Percentiles rank a stretch among this genome's conserved stretches.
Conservation (phyloP, 1,140 invertebrate genomes). For the Zaprionus vittiger region DNA sequence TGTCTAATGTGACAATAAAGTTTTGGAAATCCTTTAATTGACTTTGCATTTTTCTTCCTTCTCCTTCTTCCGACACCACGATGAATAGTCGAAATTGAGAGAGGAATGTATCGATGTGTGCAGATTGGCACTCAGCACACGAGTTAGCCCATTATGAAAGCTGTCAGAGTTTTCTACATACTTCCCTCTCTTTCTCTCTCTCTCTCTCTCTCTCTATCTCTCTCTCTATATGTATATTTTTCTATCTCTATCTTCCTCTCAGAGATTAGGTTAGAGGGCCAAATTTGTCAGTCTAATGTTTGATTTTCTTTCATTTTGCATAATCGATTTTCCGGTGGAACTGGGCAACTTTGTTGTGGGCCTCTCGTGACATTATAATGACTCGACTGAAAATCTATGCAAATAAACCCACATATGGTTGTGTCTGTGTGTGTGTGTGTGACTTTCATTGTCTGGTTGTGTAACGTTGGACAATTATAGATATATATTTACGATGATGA, state of each 20-base stretch:
- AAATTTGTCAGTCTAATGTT: constrained; percentile 40
- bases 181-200: not conserved
- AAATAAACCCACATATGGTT: constrained; percentile 26
- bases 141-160: constrained; percentile 36
- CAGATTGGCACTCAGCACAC: constrained; percentile 28
- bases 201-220: not conserved
- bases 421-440: constrained; percentile 19
- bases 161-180: constrained; percentile 28
- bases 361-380: constrained; percentile 56
- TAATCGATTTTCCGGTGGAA: constrained; percentile 66
- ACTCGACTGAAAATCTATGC: constrained; percentile 38
- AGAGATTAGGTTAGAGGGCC: constrained; percentile 28
- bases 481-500: constrained; percentile 56
- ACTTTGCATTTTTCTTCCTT: constrained; percentile 58
- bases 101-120: constrained; percentile 3
- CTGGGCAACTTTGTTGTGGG: constrained; percentile 30
- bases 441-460: constrained; percentile 47
- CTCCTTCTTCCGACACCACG: not conserved
- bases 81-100: constrained; percentile 51
- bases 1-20: constrained; percentile 70
- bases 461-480: constrained; percentile 67
- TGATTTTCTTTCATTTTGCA: constrained; percentile 69
- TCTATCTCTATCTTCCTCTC: not conserved
- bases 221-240: not conserved
- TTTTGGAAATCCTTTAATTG: constrained; percentile 77